phyloP scores from a whole-genome alignment of 2,888 invertebrate genomes.

The Oscheius sp. region DNA sequence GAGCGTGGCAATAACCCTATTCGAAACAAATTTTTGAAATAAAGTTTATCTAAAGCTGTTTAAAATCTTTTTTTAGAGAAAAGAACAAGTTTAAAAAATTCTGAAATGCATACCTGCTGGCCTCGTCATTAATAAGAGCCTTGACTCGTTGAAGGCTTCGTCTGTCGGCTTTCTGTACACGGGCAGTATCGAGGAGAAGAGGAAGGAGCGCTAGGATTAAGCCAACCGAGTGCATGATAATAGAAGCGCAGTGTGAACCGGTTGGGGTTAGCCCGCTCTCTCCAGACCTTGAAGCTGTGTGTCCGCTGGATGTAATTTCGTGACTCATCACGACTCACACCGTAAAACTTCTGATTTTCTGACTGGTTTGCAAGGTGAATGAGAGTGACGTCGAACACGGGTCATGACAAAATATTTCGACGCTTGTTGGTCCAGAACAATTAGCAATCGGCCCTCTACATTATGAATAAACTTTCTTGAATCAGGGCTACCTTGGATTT shows the following conservation, averaged over 20 bases:
- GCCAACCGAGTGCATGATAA: conserved; percentile 37
- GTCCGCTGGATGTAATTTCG: conserved; percentile 34
- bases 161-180: conserved; percentile 25
- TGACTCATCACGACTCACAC: conserved; percentile 22
- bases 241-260: conserved; percentile 36
- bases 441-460: too few species aligned
- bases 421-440: too few species aligned
- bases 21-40: background rate
- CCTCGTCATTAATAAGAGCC: conserved; percentile 31
- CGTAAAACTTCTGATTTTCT: conserved; percentile 23
- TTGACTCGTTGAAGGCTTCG: conserved; percentile 24
- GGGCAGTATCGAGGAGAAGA: conserved; percentile 17
- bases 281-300: conserved; percentile 35
- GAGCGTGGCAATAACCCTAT: conserved; percentile 16
- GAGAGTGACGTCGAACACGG: background rate
- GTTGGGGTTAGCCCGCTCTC: conserved; percentile 22
- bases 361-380: conserved; percentile 8
- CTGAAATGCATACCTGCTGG: background rate
- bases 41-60: background rate
- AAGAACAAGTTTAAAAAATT: background rate
- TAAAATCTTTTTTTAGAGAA: background rate
- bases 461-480: too few species aligned
- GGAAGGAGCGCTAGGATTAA: conserved; percentile 32
- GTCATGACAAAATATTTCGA: background rate
- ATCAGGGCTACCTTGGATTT: too few species aligned